Conservation (phyloP, 2,113 vertebrate genomes). For the Casuarius casuarius region DNA sequence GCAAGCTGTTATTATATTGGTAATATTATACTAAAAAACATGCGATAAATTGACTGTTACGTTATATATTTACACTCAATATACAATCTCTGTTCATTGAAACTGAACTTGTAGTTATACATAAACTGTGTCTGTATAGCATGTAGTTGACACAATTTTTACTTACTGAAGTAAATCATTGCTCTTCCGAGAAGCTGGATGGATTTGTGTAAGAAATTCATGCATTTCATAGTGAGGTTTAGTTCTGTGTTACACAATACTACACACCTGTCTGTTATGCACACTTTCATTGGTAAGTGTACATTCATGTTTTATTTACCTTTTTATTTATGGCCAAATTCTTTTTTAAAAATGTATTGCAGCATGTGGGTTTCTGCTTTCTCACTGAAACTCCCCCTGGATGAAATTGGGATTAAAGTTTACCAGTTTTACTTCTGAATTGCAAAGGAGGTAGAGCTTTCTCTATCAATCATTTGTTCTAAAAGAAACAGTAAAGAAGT, state of each 20-base stretch:
- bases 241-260: not conserved
- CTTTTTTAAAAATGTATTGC: not conserved
- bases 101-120: not conserved
- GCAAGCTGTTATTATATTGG: not conserved
- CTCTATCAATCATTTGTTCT: not conserved
- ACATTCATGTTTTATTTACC: not conserved
- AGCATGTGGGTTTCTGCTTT: not conserved
- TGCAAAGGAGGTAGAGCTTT: not conserved
- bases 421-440: not conserved
- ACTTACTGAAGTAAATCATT: not conserved
- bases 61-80: not conserved
- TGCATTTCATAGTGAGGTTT: not conserved
- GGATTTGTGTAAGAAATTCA: not conserved
- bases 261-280: not conserved
- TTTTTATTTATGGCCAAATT: not conserved
- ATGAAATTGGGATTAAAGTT: not conserved
- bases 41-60: not conserved
- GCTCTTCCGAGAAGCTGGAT: not conserved
- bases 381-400: not conserved
- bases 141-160: not conserved
- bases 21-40: not conserved
- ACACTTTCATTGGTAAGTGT: not conserved
- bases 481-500: not conserved
- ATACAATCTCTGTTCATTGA: not conserved
- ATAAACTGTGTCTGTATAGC: not conserved